phyloP scores from a whole-genome alignment of 1,140 invertebrate genomes.

The Caenorhabditis latens region DNA sequence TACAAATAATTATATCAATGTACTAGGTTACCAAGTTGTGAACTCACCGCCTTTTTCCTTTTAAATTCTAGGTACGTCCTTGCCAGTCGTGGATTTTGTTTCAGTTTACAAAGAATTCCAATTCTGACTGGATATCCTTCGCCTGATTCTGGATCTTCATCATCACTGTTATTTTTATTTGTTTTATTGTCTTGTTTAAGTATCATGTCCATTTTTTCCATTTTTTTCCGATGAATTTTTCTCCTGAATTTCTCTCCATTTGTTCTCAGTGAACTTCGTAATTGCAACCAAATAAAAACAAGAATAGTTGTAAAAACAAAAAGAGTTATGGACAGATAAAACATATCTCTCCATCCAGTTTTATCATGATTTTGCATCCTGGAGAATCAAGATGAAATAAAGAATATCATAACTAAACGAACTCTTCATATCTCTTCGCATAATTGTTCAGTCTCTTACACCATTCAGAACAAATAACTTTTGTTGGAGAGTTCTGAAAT shows the following conservation, averaged over 20 bases:
- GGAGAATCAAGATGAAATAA: not conserved
- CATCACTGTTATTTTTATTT: not conserved
- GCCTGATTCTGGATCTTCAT: not conserved
- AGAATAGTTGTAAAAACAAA: not conserved
- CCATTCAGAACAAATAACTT: not conserved
- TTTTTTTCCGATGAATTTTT: not conserved
- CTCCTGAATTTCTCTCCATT: not conserved
- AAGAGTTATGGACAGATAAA: not conserved
- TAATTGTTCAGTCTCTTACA: not conserved
- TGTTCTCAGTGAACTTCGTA: not conserved
- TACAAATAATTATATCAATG: not conserved
- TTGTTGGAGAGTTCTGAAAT: not conserved
- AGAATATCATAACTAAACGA: not conserved
- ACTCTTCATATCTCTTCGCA: not conserved
- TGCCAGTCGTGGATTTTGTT: not conserved
- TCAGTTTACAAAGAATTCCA: slow-evolving; percentile 6
- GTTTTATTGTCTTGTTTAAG: not conserved
- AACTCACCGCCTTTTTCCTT: not conserved
- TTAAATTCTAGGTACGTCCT: not conserved
- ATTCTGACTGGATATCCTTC: not conserved
- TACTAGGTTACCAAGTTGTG: too few species aligned
- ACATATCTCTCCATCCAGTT: not conserved
- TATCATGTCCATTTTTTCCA: not conserved
- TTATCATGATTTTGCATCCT: not conserved
- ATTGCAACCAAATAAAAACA: not conserved